Conservation (phyloP, 1,140 invertebrate genomes). For the Zaprionus lachaisei region DNA sequence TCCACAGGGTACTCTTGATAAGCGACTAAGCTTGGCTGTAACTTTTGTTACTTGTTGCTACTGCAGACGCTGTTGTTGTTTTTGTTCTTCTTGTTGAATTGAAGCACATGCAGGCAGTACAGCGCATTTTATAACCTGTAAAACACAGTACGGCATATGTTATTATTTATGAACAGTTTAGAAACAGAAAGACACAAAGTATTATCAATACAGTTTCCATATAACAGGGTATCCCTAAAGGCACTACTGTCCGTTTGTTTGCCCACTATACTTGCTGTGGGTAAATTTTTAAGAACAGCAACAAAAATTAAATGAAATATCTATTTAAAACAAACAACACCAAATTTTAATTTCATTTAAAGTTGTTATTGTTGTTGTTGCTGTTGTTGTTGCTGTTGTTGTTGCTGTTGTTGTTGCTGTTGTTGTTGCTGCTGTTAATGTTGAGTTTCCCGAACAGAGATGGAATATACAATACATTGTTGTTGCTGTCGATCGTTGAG, state of each 20-base stretch:
- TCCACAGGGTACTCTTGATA: not conserved
- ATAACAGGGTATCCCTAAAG: not conserved
- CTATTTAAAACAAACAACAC: conserved; percentile 37
- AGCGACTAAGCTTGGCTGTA: not conserved
- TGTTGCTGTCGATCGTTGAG: not conserved
- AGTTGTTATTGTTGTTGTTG: not conserved
- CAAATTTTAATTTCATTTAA: conserved; percentile 24
- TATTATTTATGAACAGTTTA: too few relatives aligned
- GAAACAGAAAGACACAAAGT: not conserved
- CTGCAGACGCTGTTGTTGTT: not conserved
- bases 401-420: not conserved
- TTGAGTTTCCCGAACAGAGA: conserved; percentile 16
- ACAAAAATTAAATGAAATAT: conserved; percentile 36
- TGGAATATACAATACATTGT: conserved; percentile 12
- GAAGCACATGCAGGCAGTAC: conserved; percentile 46
- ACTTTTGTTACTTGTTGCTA: not conserved
- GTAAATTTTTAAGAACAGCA: conserved; percentile 13
- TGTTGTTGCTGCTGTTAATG: not conserved
- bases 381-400: not conserved
- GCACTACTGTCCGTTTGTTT: not conserved
- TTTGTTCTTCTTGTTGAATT: conserved; percentile 15
- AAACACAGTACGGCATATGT: not conserved
- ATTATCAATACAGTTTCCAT: too few relatives aligned
- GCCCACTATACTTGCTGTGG: not conserved
- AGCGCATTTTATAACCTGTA: conserved; percentile 16